Percentiles rank a stretch among this genome's conserved stretches.
phyloP scores from a whole-genome alignment of 2,113 vertebrate species.

The Chloropsis cyanopogon region DNA sequence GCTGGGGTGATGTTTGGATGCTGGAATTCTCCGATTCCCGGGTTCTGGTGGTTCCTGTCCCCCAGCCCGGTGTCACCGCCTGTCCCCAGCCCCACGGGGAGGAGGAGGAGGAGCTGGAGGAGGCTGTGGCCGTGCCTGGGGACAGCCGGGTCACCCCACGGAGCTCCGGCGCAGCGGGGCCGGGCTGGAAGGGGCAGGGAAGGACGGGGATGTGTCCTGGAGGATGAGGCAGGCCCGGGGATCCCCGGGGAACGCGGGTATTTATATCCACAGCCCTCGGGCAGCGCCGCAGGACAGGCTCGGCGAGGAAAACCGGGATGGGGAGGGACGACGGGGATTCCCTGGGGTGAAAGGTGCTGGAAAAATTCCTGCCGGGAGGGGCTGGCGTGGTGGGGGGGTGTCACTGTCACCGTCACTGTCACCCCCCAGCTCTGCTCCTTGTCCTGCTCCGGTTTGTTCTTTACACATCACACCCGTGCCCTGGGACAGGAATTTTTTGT shows the following conservation, averaged over 20 bases:
- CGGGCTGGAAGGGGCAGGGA: neutral
- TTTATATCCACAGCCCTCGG: neutral
- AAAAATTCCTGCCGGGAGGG: rapidly evolving
- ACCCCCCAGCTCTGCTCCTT: neutral
- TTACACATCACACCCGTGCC: neutral
- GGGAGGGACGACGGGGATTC: neutral
- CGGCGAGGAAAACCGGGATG: neutral
- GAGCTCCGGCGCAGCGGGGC: rapidly evolving
- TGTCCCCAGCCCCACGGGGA: rapidly evolving
- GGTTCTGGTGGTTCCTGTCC: rapidly evolving
- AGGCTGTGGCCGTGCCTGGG: rapidly evolving
- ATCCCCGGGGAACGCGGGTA: neutral
- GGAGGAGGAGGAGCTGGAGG: too few relatives aligned
- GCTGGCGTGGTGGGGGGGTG: rapidly evolving
- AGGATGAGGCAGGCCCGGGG: neutral
- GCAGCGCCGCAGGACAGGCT: neutral
- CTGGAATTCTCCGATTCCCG: rapidly evolving
- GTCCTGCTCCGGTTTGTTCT: neutral
- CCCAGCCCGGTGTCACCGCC: rapidly evolving
- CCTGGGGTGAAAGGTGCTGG: neutral
- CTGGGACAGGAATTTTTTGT: too few relatives aligned
- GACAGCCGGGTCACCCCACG: rapidly evolving
- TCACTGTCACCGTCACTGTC: too few relatives aligned
- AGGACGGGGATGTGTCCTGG: neutral
- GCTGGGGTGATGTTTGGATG: rapidly evolving